Evolutionary conservation across 2,888 invertebrate species (phyloP).

Genomic region (Ophion obscuratus): DNA sequence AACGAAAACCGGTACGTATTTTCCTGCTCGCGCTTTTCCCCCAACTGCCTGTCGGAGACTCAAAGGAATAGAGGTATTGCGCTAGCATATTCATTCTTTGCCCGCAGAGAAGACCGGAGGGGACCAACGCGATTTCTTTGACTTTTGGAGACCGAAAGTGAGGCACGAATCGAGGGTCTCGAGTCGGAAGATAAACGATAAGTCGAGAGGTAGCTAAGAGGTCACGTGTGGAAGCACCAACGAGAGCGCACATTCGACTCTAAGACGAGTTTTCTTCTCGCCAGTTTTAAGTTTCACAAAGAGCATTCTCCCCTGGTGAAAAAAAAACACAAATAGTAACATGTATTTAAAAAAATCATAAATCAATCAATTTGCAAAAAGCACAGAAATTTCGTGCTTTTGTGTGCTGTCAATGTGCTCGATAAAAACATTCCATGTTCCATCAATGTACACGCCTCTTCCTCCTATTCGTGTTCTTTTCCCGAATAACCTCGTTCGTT

Average conservation of each 20-base stretch:
- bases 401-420: neutral
- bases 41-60: neutral
- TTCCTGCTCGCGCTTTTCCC: neutral
- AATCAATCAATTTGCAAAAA: neutral
- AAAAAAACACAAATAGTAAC: neutral
- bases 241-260: conserved; percentile 10
- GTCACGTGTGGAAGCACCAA: neutral
- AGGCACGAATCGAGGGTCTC: conserved; percentile 12
- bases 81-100: neutral
- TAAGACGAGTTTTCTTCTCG: conserved; percentile 34
- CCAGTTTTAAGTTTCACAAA: conserved; percentile 39
- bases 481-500: neutral
- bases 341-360: neutral
- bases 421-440: neutral
- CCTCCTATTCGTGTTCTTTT: neutral
- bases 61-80: neutral
- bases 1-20: neutral
- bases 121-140: conserved; percentile 1
- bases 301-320: conserved; percentile 5
- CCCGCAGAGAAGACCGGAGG: neutral
- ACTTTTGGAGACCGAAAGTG: neutral
- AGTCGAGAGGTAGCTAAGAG: conserved; percentile 30
- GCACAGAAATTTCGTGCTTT: neutral
- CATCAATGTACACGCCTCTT: neutral
- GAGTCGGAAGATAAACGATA: conserved; percentile 30